Evolutionary conservation across 2,888 invertebrate species (phyloP), one percentile per base, ranked within the genome.

Genomic region (Apodemia duryi): DNA sequence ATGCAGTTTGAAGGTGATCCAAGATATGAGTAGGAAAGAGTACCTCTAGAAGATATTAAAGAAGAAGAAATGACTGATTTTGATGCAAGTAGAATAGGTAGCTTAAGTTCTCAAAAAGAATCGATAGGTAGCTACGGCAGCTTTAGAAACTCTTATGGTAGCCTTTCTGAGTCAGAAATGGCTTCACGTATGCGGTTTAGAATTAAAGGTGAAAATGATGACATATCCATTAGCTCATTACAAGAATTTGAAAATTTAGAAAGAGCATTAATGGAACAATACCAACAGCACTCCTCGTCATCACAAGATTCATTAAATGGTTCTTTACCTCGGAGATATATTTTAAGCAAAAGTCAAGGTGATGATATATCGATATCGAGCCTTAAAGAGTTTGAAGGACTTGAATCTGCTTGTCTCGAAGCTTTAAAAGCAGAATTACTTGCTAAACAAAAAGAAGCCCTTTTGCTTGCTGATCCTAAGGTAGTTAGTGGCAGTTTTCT

Each of bases 191-290:
- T 96, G 77, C 95, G 96, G 77, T 96, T 96, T 83, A 95, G 97
- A 76, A 94, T 95, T 4, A 95, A 95, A 73, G 95, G 96, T n/a
- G 98, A 98, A 73, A 96, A 97, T 78, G 98, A 98, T 80, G 97
- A 98, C 80, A 94, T 97, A 57, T 98, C 98, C 0, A 95, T 98
- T 84, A 97, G 96, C 71, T 98, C 98, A 6, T 92, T 98, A 68
- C 97, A 98, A 85, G 98, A 98, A 82, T 98, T 98, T 90, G 98
- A 98, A 89, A 95, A 95, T 70, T 88, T 98, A 13, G 98, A 98
- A 85, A 95, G 94, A 74, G 96, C 97, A 1, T 94, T 98, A 77
- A 92, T 96, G 79, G 97, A 97, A 80, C 96, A 95, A 80, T 95
- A 94, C 74, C 94, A 94, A 76, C 93, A 93, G 73, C 93, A 94